phyloP scores from a whole-genome alignment of 1,140 invertebrate species.

The Diabrotica undecimpunctata region DNA sequence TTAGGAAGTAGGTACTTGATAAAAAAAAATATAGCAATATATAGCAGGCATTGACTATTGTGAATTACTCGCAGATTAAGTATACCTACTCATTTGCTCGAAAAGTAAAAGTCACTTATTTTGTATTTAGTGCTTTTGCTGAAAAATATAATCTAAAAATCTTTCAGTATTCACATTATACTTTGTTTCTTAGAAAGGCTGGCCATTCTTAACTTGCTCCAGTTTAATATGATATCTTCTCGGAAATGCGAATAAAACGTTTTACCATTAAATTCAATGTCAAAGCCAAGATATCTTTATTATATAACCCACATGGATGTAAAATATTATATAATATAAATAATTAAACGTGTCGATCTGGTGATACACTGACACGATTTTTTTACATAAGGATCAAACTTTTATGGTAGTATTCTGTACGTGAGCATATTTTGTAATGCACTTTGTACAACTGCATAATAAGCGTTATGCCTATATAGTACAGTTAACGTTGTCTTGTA shows the following conservation, averaged over 20 bases:
- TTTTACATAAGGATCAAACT: background rate
- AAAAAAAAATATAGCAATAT: too few relatives aligned
- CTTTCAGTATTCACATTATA: too few relatives aligned
- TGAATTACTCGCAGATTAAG: too few relatives aligned
- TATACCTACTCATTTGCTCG: too few relatives aligned
- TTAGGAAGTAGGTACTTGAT: too few relatives aligned
- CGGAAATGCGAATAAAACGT: background rate
- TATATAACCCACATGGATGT: background rate
- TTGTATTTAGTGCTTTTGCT: too few relatives aligned
- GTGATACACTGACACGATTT: background rate
- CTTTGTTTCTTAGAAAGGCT: too few relatives aligned
- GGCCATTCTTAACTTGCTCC: background rate
- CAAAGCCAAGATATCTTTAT: background rate
- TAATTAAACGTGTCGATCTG: slow-evolving; percentile 1
- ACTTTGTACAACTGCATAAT: background rate
- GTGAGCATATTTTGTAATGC: background rate
- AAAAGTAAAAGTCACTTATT: too few relatives aligned
- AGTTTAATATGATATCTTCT: background rate
- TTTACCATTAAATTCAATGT: slow-evolving; percentile 1
- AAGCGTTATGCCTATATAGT: background rate
- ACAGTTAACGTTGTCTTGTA: too few relatives aligned
- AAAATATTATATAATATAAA: background rate
- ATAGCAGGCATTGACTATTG: too few relatives aligned
- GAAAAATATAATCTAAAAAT: too few relatives aligned
- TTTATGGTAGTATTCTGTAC: background rate